phyloP scores from a whole-genome alignment of 2,797 vertebrate genomes.

The Tokudaia muenninki region DNA sequence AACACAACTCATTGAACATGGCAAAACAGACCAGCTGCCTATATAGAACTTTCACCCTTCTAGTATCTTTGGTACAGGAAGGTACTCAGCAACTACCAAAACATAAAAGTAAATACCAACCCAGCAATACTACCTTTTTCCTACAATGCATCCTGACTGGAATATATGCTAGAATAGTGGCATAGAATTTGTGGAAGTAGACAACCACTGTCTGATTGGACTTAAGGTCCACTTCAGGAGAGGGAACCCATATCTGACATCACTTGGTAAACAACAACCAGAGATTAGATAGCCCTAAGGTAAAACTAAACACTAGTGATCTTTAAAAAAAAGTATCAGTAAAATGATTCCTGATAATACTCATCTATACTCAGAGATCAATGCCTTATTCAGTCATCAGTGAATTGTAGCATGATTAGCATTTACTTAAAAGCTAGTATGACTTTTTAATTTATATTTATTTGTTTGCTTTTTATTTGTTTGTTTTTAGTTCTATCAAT shows the following conservation, averaged over 20 bases:
- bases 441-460: background rate
- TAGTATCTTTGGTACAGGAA: background rate
- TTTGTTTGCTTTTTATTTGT: background rate
- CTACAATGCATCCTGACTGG: background rate
- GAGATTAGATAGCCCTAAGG: background rate
- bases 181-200: background rate
- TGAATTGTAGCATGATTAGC: background rate
- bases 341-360: background rate
- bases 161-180: background rate
- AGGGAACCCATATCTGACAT: background rate
- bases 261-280: background rate
- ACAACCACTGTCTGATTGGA: background rate
- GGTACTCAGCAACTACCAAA: background rate
- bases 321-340: background rate
- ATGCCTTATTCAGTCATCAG: too few relatives aligned
- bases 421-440: background rate
- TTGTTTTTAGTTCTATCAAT: background rate
- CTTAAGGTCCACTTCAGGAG: background rate
- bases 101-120: background rate
- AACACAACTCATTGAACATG: background rate
- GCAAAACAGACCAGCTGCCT: background rate
- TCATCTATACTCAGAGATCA: background rate
- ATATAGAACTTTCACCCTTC: background rate
- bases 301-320: background rate
- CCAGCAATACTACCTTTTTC: background rate